Evolutionary conservation across 2,797 vertebrate genomes (phyloP).

Genomic region (Pangasius mekongensis): DNA sequence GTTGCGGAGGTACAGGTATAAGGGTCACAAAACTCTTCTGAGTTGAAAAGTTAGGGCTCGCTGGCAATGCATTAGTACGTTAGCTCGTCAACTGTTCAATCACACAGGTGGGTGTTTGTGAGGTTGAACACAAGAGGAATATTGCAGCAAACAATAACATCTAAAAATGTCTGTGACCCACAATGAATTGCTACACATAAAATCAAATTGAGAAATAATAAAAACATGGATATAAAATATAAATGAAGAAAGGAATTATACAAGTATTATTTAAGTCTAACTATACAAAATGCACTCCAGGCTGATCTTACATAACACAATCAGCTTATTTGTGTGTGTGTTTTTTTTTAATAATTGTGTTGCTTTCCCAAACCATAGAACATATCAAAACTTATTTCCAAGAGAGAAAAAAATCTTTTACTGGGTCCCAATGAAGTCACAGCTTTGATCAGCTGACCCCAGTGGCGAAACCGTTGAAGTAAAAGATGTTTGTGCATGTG

Average conservation of each 20-base stretch:
- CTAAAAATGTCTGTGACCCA: constrained; percentile 42
- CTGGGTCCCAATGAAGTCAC: neutral
- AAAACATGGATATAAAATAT: constrained; percentile 15
- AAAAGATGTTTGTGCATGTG: constrained; percentile 37
- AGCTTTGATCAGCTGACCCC: neutral
- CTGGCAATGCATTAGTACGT: constrained; percentile 72
- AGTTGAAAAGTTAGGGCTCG: constrained; percentile 40
- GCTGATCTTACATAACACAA: neutral
- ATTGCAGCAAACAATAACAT: constrained; percentile 72
- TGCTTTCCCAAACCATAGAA: neutral
- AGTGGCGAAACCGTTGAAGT: neutral
- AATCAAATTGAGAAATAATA: constrained; percentile 1
- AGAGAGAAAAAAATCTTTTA: neutral
- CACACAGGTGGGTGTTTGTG: constrained; percentile 33
- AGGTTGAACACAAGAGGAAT: constrained; percentile 50
- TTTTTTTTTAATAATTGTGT: neutral
- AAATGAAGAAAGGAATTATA: neutral
- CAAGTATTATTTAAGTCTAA: neutral
- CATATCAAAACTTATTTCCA: neutral
- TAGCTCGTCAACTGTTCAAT: constrained; percentile 53
- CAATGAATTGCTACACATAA: constrained; percentile 5
- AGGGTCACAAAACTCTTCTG: neutral
- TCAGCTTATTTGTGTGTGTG: neutral
- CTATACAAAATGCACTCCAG: neutral
- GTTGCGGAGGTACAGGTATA: constrained; percentile 11